Evolutionary conservation across 2,113 vertebrate genomes (phyloP).

Genomic region (Mola mola): DNA sequence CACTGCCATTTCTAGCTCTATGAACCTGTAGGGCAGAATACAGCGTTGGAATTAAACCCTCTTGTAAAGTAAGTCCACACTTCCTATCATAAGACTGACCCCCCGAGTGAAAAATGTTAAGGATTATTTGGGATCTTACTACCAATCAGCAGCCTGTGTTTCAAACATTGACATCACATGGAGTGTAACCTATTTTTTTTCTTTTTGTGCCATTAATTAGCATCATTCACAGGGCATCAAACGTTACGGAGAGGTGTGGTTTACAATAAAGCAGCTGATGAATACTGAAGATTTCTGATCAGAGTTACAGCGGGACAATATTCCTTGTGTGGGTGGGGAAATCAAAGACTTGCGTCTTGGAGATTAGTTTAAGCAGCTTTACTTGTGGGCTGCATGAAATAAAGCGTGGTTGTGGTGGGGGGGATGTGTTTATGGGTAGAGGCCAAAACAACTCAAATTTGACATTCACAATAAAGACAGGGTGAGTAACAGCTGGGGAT

Average conservation of each 20-base stretch:
- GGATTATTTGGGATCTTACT: constrained; percentile 49
- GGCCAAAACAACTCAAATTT: constrained; percentile 56
- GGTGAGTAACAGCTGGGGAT: constrained; percentile 25
- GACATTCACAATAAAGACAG: constrained; percentile 15
- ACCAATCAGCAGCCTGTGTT: constrained; percentile 16
- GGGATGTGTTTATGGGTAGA: constrained; percentile 24
- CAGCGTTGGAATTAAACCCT: constrained; percentile 23
- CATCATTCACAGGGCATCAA: background rate
- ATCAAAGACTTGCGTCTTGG: constrained; percentile 55
- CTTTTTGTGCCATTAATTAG: constrained; percentile 4
- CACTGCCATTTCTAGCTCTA: background rate
- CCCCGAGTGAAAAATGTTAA: constrained; percentile 20
- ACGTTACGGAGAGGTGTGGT: constrained; percentile 4
- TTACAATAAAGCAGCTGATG: constrained; percentile 18
- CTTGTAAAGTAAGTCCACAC: background rate
- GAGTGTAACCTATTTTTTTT: constrained; percentile 3
- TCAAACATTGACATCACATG: constrained; percentile 11
- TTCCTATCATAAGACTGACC: background rate
- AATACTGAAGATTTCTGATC: constrained; percentile 25
- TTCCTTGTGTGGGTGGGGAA: constrained; percentile 32
- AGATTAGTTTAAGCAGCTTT: constrained; percentile 75
- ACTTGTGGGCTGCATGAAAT: constrained; percentile 41
- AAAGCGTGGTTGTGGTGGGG: background rate
- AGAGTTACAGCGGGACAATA: constrained; percentile 2
- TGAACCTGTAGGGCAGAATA: background rate